These are phyloP conservation scores for Burhinus oedicnemus DNA, from an alignment of 2,113 vertebrate species.

Conservation along the genomic window DNA sequence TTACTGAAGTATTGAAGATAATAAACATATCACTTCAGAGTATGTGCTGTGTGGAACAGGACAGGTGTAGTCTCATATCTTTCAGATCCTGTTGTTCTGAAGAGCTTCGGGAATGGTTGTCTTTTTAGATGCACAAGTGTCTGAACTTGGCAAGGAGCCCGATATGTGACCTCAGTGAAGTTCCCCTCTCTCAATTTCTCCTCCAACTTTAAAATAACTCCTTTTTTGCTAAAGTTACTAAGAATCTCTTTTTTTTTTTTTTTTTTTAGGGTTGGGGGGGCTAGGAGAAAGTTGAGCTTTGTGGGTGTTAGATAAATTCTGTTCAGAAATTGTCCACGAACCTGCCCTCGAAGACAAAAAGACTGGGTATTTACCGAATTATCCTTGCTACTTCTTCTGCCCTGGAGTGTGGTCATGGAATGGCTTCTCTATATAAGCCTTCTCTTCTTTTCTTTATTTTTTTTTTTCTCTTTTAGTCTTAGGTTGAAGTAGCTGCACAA, in stretches of 20 bases:
- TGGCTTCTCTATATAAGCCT: neutral
- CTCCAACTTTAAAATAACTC: neutral
- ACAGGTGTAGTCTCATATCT: conserved; percentile 12
- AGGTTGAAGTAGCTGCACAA: neutral
- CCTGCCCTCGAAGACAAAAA: neutral
- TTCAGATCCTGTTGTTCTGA: neutral
- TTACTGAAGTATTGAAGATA: conserved; percentile 3
- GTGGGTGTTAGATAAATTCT: neutral
- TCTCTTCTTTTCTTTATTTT: neutral
- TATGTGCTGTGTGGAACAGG: neutral
- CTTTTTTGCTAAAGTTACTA: neutral
- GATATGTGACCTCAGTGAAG: neutral
- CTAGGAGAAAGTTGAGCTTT: neutral
- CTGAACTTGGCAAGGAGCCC: neutral
- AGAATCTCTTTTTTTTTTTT: neutral
- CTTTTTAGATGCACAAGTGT: neutral
- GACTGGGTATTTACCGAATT: neutral
- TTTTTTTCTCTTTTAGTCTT: neutral
- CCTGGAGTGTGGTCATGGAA: neutral
- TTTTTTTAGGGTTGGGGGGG: rapidly evolving
- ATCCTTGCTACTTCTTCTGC: neutral
- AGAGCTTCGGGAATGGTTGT: neutral
- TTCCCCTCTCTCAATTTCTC: neutral
- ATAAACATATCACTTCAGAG: neutral
- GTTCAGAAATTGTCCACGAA: neutral